phyloP scores from a whole-genome alignment of 2,888 invertebrate species.

The Pseudococcus longispinus region DNA sequence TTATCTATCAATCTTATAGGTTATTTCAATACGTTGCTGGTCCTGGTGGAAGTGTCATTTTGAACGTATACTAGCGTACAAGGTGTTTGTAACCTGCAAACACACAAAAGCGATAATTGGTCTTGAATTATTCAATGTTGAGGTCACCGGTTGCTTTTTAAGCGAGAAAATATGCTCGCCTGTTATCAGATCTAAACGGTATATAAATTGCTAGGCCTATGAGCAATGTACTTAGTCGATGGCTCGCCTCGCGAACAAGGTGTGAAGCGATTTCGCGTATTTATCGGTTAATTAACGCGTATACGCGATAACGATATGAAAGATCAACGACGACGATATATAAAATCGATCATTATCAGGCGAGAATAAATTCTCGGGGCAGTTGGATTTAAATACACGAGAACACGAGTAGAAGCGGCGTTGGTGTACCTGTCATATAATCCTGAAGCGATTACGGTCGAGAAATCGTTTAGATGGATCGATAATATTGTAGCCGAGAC shows the following conservation, averaged over 20 bases:
- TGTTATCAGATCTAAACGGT: background rate
- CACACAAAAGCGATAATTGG: conserved; percentile 19
- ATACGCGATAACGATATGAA: background rate
- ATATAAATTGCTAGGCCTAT: background rate
- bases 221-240: background rate
- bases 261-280: background rate
- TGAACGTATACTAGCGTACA: background rate
- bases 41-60: background rate
- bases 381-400: background rate
- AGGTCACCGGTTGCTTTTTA: conserved; percentile 4
- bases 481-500: background rate
- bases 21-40: background rate
- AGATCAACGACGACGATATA: background rate
- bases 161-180: background rate
- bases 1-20: background rate
- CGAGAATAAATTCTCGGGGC: background rate
- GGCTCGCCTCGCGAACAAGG: background rate
- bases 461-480: background rate
- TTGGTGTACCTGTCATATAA: background rate
- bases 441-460: background rate
- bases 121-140: conserved; percentile 42
- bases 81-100: conserved; percentile 21
- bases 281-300: background rate
- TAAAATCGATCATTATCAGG: background rate
- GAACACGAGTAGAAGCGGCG: background rate